These are phyloP conservation scores for Papilio xuthus DNA, from an alignment of 1,140 invertebrate species.

Conservation along the genomic window DNA sequence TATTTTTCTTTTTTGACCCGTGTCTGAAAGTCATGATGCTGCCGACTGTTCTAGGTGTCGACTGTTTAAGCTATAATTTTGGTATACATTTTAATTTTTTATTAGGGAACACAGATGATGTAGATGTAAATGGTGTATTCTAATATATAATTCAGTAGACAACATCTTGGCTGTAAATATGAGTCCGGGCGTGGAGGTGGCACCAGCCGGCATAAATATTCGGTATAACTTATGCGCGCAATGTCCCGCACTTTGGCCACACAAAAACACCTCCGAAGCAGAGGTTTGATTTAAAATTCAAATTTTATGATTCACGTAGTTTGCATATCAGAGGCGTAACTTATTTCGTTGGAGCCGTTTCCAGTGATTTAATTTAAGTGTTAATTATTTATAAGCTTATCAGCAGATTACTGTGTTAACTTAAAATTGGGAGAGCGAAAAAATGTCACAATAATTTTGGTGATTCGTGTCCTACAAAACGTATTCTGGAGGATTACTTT, in stretches of 20 bases:
- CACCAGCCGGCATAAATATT: constrained; percentile 71
- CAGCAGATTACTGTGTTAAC: constrained; percentile 21
- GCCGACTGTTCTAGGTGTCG: too few species aligned
- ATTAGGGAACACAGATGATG: not conserved
- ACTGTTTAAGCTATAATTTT: not conserved
- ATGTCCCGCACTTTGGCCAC: constrained; percentile 57
- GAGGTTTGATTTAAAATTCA: constrained; percentile 79
- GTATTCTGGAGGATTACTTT: constrained; percentile 77
- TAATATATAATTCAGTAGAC: constrained; percentile 66
- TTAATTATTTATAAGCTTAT: constrained; percentile 31
- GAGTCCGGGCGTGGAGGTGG: constrained; percentile 63
- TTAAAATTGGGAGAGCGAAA: constrained; percentile 43
- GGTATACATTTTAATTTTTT: not conserved
- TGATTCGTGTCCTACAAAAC: constrained; percentile 73
- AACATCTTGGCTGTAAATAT: constrained; percentile 70
- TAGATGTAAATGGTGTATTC: constrained; percentile 52
- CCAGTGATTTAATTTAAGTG: constrained; percentile 6
- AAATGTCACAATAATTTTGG: constrained; percentile 63
- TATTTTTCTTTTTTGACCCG: too few species aligned
- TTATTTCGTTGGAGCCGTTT: constrained; percentile 45
- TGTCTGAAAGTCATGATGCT: too few species aligned
- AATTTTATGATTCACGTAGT: constrained; percentile 75
- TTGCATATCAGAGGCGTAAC: constrained; percentile 72
- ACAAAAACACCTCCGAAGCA: constrained; percentile 75
- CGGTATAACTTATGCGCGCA: constrained; percentile 67